Evolutionary conservation across 1,140 invertebrate species (phyloP).

Genomic region (Papilio polytes): DNA sequence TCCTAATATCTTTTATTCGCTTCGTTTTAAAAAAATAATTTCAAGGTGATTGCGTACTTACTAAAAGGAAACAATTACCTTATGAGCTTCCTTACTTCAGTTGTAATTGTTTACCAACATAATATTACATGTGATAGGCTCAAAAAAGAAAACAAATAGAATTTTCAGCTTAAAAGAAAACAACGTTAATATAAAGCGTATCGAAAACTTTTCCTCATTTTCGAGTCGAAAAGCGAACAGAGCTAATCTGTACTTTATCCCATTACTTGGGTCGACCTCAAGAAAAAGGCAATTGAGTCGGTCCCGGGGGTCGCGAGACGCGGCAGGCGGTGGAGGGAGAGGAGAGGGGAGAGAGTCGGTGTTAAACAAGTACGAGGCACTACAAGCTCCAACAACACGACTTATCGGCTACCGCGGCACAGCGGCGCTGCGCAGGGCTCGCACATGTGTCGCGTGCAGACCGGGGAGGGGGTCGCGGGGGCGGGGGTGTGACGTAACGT

Average conservation of each 20-base stretch:
- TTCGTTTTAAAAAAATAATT: too few species aligned
- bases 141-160: background rate
- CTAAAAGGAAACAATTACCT: too few species aligned
- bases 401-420: slow-evolving; percentile 64
- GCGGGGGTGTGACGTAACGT: slow-evolving; percentile 79
- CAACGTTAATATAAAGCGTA: slow-evolving; percentile 16
- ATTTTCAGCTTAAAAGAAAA: slow-evolving; percentile 9
- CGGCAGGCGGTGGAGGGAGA: slow-evolving; percentile 35
- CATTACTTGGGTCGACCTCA: slow-evolving; percentile 76
- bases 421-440: slow-evolving; percentile 40
- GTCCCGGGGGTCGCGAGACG: slow-evolving; percentile 56
- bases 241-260: slow-evolving; percentile 80
- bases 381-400: slow-evolving; percentile 69
- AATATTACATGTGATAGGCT: too few species aligned
- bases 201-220: slow-evolving; percentile 67
- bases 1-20: too few species aligned
- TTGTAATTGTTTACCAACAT: too few species aligned
- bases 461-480: slow-evolving; percentile 50
- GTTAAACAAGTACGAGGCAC: slow-evolving; percentile 70
- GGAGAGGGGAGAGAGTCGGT: slow-evolving; percentile 49
- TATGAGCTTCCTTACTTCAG: too few species aligned
- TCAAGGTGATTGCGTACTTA: too few species aligned
- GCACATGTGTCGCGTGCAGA: slow-evolving; percentile 56
- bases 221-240: slow-evolving; percentile 64
- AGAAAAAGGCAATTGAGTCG: slow-evolving; percentile 79